Percentiles rank a stretch among this genome's conserved stretches.
These are phyloP conservation scores for Pithys albifrons DNA, from an alignment of 2,113 vertebrate species.

Conservation along the genomic window DNA sequence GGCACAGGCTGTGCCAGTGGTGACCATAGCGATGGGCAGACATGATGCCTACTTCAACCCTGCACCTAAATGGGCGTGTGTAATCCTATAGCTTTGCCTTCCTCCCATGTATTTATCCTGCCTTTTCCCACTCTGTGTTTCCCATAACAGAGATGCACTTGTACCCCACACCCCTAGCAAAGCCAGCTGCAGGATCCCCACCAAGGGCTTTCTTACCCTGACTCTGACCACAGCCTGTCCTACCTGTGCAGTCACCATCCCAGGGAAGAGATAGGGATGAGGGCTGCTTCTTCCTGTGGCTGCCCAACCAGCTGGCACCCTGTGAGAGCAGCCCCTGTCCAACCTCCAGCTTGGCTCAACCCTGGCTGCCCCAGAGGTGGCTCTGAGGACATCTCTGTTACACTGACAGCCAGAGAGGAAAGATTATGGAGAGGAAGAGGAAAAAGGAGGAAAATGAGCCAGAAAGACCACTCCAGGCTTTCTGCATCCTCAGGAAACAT, in stretches of 20 bases:
- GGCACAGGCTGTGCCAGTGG: neutral
- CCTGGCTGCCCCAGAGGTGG: neutral
- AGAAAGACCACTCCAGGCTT: constrained; percentile 25
- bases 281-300: neutral
- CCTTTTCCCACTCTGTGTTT: neutral
- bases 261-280: neutral
- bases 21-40: neutral
- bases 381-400: neutral
- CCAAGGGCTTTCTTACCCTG: neutral
- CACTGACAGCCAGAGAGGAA: neutral
- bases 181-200: neutral
- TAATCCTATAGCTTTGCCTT: neutral
- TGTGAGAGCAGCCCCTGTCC: neutral
- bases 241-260: neutral
- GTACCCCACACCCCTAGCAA: neutral
- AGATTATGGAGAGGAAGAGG: constrained; percentile 33
- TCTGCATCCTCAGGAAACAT: constrained; percentile 47
- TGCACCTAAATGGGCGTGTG: neutral
- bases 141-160: neutral
- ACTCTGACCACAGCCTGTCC: neutral
- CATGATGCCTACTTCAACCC: neutral
- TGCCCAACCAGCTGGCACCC: neutral
- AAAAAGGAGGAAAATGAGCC: constrained; percentile 45
- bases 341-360: neutral
- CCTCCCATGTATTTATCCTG: accelerated